Evolutionary conservation across 2,888 invertebrate species (phyloP), one percentile per base, ranked within the genome.

Genomic region (Napeogenes inachia): DNA sequence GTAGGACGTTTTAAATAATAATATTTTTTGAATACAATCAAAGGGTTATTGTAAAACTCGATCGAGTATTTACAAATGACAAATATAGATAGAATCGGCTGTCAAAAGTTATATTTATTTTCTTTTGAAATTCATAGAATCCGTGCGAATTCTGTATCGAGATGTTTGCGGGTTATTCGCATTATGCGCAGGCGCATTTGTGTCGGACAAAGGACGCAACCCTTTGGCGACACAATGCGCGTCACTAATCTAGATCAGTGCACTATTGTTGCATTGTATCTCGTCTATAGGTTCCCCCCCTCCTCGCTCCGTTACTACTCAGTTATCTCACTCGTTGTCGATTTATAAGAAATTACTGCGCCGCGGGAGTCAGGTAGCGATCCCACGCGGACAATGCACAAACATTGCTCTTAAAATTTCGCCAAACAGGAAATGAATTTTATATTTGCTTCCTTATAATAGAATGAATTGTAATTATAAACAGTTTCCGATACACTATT

Each of bases 71-170:
- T 73, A 78, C 76, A 78, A 81, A 79, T 81, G 82, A 84, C 83
- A 87, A 89, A 88, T 81, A 88, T 81, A 78, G 87, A 87, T 88
- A 82, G 76, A 75, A 88, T 87, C 85, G 80, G 84, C 86, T 89
- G 89, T 89, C 90, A 89, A 81, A 89, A 89, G 88, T 88, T 87
- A 87, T 89, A 89, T 90, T 89, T 89, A 89, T 90, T 88, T 89
- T 89, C 89, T 88, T 89, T 89, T 84, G 75, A 87, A 89, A 88
- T 89, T 86, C 87, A 89, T 85, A 85, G 89, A 89, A 89, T 81
- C 79, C 72, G 75, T 84, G 85, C 86, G 84, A 89, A 89, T 86
- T 80, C 75, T 78, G 78, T 75, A 82, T 85, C 81, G 83, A 85
- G 85, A 83, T 87, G 85, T 89, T 87, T 87, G 88, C 81, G 81